phyloP scores from a whole-genome alignment of 2,888 invertebrate species.

The Cheilosia variabilis region DNA sequence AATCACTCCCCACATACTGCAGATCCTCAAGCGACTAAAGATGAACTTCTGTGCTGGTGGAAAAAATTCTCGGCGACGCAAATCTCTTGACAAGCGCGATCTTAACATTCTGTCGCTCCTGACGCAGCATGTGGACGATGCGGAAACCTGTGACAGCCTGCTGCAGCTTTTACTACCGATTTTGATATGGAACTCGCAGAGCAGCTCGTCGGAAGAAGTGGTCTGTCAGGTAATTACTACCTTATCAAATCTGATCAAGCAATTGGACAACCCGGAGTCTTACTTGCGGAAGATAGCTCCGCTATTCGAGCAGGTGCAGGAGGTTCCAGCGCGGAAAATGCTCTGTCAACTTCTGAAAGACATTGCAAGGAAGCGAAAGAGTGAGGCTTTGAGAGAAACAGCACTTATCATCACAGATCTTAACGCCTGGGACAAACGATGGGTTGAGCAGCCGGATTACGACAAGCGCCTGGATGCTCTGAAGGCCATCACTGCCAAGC shows the following conservation, averaged over 20 bases:
- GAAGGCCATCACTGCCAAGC: constrained; percentile 86
- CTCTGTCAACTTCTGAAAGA: constrained; percentile 87
- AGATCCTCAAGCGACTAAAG: constrained; percentile 89
- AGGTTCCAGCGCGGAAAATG: constrained; percentile 88
- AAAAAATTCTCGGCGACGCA: constrained; percentile 79
- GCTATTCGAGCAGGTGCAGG: constrained; percentile 88
- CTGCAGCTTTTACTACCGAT: constrained; percentile 89
- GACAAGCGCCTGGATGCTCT: constrained; percentile 92
- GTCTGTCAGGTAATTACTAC: constrained; percentile 89
- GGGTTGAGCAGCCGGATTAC: constrained; percentile 98
- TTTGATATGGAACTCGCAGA: constrained; percentile 87
- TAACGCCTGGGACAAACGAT: constrained; percentile 94
- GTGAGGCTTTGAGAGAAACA: constrained; percentile 83
- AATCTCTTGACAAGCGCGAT: constrained; percentile 88
- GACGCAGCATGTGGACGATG: constrained; percentile 89
- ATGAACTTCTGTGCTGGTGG: constrained; percentile 85
- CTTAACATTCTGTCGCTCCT: constrained; percentile 90
- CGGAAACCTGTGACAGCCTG: constrained; percentile 88
- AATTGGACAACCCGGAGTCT: constrained; percentile 86
- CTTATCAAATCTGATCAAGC: constrained; percentile 89
- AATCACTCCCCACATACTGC: constrained; percentile 89
- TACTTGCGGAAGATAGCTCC: constrained; percentile 90
- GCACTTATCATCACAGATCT: constrained; percentile 87
- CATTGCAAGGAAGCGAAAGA: constrained; percentile 84
- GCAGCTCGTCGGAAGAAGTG: constrained; percentile 87